phyloP scores from a whole-genome alignment of 2,113 vertebrate species.

The Tursiops truncatus region DNA sequence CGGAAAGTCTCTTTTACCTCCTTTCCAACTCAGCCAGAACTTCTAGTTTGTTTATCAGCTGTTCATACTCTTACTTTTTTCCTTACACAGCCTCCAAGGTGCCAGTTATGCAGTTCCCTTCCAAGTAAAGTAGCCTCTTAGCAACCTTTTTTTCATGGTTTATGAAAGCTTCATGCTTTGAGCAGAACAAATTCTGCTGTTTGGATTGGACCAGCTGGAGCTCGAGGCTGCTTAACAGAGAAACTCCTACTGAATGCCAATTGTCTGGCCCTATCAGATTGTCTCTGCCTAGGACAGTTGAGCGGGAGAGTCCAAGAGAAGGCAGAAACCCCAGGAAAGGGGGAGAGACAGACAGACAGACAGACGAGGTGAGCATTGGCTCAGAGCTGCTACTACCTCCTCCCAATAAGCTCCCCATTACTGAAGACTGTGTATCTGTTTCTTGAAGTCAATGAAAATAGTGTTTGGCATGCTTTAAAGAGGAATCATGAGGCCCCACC shows the following conservation, averaged over 20 bases:
- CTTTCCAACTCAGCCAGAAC: not conserved
- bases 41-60: not conserved
- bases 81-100: not conserved
- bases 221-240: not conserved
- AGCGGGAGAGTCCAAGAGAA: not conserved
- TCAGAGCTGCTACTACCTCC: not conserved
- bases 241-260: not conserved
- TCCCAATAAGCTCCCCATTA: not conserved
- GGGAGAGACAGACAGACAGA: no score
- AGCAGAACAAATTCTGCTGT: conserved; percentile 21
- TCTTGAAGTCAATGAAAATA: not conserved
- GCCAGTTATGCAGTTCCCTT: not conserved
- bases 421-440: not conserved
- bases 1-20: not conserved
- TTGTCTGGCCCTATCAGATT: not conserved
- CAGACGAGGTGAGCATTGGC: not conserved
- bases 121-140: conserved; percentile 21
- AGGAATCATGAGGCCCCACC: not conserved
- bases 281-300: not conserved
- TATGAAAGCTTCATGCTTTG: not conserved
- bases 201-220: conserved; percentile 38
- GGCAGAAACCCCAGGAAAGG: not conserved
- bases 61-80: not conserved
- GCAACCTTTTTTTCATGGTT: not conserved
- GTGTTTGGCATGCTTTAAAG: not conserved